Percentiles rank a stretch among this genome's conserved stretches.
Evolutionary conservation across 2,888 invertebrate genomes (phyloP).

Genomic region (Mantis religiosa): DNA sequence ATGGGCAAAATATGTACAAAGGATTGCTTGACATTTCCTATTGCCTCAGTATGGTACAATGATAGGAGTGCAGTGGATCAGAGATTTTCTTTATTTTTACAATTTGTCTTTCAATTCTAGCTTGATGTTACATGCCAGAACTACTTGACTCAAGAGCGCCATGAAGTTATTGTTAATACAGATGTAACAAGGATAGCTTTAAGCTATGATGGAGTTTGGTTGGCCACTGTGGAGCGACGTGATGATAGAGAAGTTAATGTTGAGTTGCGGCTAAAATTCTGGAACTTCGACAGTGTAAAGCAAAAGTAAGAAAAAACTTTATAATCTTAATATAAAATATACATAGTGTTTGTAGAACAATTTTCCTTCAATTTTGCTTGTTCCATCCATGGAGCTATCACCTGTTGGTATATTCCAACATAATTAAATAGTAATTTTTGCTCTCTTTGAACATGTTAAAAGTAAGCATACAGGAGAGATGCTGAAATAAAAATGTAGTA

Average conservation of each 20-base stretch:
- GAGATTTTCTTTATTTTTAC: too few species aligned
- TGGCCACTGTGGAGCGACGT: constrained; percentile 56
- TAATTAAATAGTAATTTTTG: too few species aligned
- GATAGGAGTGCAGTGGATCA: background rate
- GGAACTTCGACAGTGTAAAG: constrained; percentile 44
- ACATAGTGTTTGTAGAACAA: too few species aligned
- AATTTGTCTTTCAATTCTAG: constrained; percentile 42
- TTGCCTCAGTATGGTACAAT: background rate
- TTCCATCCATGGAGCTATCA: too few species aligned
- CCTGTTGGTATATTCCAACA: too few species aligned
- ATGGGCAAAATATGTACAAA: too few species aligned
- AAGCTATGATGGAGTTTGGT: constrained; percentile 63
- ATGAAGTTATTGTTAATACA: constrained; percentile 56
- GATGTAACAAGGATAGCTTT: constrained; percentile 65
- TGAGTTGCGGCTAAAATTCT: constrained; percentile 72
- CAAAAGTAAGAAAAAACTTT: constrained; percentile 12
- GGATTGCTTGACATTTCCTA: too few species aligned
- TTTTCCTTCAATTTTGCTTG: too few species aligned
- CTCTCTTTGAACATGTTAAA: too few species aligned
- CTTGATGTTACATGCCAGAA: constrained; percentile 69
- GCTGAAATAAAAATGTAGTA: too few species aligned
- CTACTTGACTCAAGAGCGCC: constrained; percentile 59
- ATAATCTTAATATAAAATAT: too few species aligned
- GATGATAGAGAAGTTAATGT: constrained; percentile 39
- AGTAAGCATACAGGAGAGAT: too few species aligned